Conservation (phyloP, 1,140 invertebrate genomes). For the Homarus americanus region DNA sequence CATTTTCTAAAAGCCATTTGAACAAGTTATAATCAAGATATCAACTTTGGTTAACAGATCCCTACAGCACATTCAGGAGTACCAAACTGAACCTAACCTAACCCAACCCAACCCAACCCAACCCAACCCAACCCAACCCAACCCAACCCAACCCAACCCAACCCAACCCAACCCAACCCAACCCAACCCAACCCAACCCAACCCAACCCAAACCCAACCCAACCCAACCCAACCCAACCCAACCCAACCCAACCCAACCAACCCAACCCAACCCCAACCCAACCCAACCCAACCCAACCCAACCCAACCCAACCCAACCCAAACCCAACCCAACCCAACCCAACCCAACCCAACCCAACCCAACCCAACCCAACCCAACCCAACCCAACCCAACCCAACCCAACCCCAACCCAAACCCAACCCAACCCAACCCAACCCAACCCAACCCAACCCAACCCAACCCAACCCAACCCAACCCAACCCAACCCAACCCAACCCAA, state of each 20-base stretch:
- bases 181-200: constrained; percentile 33
- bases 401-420: too few species aligned
- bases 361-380: constrained; percentile 34
- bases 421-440: constrained; percentile 36
- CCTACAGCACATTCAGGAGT: too few species aligned
- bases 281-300: too few species aligned
- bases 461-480: constrained; percentile 34
- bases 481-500: constrained; percentile 34
- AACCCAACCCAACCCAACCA: too few species aligned
- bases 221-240: constrained; percentile 37
- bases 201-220: too few species aligned
- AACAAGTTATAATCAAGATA: too few species aligned
- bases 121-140: constrained; percentile 34
- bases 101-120: constrained; percentile 34
- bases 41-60: too few species aligned
- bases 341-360: constrained; percentile 33
- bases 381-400: constrained; percentile 31
- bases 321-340: too few species aligned
- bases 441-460: constrained; percentile 34
- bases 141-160: constrained; percentile 34
- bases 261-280: too few species aligned
- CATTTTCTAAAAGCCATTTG: too few species aligned
- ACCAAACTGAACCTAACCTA: constrained; percentile 29
- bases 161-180: constrained; percentile 33
- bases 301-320: constrained; percentile 32